phyloP scores from a whole-genome alignment of 1,140 invertebrate genomes.

The Pemphigus obesinymphae region DNA sequence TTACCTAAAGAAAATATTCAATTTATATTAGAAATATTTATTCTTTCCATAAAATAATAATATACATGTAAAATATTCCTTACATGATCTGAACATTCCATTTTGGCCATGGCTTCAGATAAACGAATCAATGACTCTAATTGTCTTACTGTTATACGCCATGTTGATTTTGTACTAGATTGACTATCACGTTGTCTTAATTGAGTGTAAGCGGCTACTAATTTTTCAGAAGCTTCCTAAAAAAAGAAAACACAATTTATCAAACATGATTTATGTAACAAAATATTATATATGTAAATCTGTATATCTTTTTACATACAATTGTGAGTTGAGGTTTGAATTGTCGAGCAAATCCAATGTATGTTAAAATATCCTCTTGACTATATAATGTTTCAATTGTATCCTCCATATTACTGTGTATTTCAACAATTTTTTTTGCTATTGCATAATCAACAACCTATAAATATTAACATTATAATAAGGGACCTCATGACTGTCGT shows the following conservation, averaged over 20 bases:
- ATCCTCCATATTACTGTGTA: slow-evolving; percentile 76
- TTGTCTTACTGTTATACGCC: slow-evolving; percentile 98
- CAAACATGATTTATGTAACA: background rate
- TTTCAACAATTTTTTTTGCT: slow-evolving; percentile 89
- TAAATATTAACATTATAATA: no score
- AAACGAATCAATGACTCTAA: slow-evolving; percentile 95
- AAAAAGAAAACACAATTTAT: slow-evolving; percentile 25
- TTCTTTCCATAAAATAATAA: background rate
- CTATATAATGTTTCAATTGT: slow-evolving; percentile 75
- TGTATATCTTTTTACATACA: slow-evolving; percentile 49
- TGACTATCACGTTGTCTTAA: slow-evolving; percentile 77
- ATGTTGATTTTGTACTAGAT: slow-evolving; percentile 67
- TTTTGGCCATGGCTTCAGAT: slow-evolving; percentile 91
- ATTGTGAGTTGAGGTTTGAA: slow-evolving; percentile 88
- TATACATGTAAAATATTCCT: slow-evolving; percentile 21
- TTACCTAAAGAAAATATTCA: slow-evolving; percentile 52
- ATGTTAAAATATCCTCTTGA: slow-evolving; percentile 82
- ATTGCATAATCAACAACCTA: slow-evolving; percentile 57
- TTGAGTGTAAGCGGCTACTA: slow-evolving; percentile 86
- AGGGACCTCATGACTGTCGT: no score
- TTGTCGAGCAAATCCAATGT: slow-evolving; percentile 92
- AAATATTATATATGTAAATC: background rate
- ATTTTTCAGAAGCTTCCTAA: slow-evolving; percentile 72
- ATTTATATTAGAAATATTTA: background rate
- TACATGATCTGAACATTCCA: slow-evolving; percentile 90